A percentile compares a stretch with the other conserved stretches of the same genome.
Evolutionary conservation across 2,888 invertebrate genomes (phyloP).

Genomic region (Lithophane semibrunnea): DNA sequence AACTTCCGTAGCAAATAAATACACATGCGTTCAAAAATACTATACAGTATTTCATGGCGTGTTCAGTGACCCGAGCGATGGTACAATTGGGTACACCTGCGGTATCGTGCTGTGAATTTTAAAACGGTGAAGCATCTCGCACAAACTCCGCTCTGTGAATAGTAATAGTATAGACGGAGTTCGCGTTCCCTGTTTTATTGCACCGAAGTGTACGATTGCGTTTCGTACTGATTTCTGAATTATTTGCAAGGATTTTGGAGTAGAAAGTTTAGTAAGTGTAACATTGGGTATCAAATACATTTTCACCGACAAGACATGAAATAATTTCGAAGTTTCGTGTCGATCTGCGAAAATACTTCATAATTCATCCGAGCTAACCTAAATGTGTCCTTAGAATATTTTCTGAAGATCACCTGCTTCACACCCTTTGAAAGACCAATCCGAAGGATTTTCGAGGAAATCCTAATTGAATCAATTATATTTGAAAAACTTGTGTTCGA

Average conservation of each 20-base stretch:
- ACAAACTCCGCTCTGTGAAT: constrained; percentile 58
- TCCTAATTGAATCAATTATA: not conserved
- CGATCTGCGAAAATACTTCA: too few species aligned
- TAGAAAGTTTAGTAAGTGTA: constrained; percentile 5
- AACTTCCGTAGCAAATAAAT: constrained; percentile 58
- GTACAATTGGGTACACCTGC: constrained; percentile 64
- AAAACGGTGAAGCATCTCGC: constrained; percentile 50
- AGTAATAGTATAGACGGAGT: constrained; percentile 48
- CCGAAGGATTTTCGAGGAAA: not conserved
- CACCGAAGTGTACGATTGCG: constrained; percentile 57
- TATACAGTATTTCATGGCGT: constrained; percentile 59
- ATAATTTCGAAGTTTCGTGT: not conserved
- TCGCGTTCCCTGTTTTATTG: constrained; percentile 55
- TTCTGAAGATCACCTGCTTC: too few species aligned
- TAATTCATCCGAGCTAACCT: too few species aligned
- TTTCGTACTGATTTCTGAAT: constrained; percentile 57
- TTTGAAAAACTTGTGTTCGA: not conserved
- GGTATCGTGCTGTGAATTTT: constrained; percentile 62
- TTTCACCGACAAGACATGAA: not conserved
- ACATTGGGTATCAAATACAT: not conserved
- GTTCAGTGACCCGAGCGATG: constrained; percentile 61
- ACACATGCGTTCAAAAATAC: constrained; percentile 63
- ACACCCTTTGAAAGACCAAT: not conserved
- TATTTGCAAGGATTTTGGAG: constrained; percentile 43
- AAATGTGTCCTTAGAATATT: not conserved